These are phyloP conservation scores for Andrena haemorrhoa DNA, from an alignment of 2,888 invertebrate species.

Conservation along the genomic window DNA sequence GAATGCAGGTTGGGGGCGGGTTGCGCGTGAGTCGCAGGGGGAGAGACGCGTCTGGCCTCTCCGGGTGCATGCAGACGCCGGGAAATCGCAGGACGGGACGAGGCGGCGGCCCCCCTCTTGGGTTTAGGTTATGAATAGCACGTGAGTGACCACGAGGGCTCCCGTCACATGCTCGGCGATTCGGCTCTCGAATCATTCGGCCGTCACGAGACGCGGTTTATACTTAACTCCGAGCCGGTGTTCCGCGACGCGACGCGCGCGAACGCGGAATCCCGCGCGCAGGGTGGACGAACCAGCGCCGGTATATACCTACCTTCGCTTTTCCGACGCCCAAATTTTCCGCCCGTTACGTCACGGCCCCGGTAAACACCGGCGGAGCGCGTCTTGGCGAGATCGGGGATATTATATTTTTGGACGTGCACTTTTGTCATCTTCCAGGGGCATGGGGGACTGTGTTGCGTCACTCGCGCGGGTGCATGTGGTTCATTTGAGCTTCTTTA, in stretches of 20 bases:
- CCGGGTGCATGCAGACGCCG: background rate
- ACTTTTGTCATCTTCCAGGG: too few species aligned
- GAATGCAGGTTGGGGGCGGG: slow-evolving; percentile 15
- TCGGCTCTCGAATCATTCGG: slow-evolving; percentile 58
- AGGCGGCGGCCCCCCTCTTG: slow-evolving; percentile 39
- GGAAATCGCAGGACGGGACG: slow-evolving; percentile 50
- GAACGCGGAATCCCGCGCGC: slow-evolving; percentile 37
- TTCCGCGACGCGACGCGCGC: slow-evolving; percentile 32
- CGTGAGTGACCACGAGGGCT: slow-evolving; percentile 82
- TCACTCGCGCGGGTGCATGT: too few species aligned
- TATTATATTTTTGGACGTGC: background rate
- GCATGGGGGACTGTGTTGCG: too few species aligned
- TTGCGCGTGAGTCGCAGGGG: background rate
- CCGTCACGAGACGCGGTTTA: slow-evolving; percentile 76
- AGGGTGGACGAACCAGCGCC: slow-evolving; percentile 21
- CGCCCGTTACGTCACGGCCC: background rate
- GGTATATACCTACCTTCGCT: background rate
- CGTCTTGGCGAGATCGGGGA: background rate
- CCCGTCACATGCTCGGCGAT: slow-evolving; percentile 74
- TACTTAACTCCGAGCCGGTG: slow-evolving; percentile 64
- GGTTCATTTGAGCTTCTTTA: too few species aligned
- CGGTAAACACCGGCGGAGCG: background rate
- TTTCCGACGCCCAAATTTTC: slow-evolving; percentile 9
- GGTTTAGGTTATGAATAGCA: slow-evolving; percentile 80
- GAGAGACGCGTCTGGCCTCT: background rate